Conservation (phyloP, 64 coral and sea anemone species). For the Stylophora pistillata region DNA sequence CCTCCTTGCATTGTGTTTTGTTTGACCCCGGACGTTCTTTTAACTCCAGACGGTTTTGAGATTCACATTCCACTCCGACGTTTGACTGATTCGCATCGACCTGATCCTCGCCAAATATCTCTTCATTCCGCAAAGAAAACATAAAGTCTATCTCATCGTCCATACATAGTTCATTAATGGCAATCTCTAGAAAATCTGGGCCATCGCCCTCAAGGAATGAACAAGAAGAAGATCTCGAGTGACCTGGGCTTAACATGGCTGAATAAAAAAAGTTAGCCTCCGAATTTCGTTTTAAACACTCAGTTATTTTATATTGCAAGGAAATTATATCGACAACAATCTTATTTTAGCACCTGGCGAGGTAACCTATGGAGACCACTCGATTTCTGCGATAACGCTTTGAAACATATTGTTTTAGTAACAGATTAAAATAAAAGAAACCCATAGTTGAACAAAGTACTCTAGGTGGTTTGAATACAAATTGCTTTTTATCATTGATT, state of each 20-base stretch:
- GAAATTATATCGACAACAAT: background rate
- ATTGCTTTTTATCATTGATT: background rate
- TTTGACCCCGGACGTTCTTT: background rate
- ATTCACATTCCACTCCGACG: background rate
- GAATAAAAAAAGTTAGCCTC: background rate
- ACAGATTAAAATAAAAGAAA: background rate
- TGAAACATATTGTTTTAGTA: background rate
- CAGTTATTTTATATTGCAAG: background rate
- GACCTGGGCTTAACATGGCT: background rate
- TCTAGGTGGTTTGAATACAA: background rate
- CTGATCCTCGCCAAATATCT: background rate
- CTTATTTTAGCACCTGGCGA: background rate
- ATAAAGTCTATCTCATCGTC: constrained; percentile 1
- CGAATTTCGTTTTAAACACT: background rate
- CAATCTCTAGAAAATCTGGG: constrained; percentile 14
- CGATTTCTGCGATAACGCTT: background rate
- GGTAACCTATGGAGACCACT: background rate
- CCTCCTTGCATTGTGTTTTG: background rate
- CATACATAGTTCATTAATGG: background rate
- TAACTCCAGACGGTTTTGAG: background rate
- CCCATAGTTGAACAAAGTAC: background rate
- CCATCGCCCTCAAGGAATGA: background rate
- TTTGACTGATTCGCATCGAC: background rate
- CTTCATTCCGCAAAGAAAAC: background rate
- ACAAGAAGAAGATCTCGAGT: background rate